Evolutionary conservation across 2,113 vertebrate genomes (phyloP).

Genomic region (cattle (Bos taurus)): DNA sequence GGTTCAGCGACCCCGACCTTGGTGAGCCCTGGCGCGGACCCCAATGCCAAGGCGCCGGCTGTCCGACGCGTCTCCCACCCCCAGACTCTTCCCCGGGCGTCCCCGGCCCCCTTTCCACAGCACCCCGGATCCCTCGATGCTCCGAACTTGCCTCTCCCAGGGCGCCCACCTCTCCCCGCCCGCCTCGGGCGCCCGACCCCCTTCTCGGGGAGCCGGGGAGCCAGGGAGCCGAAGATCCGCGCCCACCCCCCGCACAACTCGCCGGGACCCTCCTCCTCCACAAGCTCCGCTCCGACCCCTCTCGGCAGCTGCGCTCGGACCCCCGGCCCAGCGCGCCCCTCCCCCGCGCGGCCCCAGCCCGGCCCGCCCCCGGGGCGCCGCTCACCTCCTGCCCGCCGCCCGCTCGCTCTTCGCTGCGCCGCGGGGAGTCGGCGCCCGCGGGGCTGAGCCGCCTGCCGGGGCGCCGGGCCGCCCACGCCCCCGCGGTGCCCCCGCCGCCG

Average conservation of each 20-base stretch:
- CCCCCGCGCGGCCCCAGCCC: conserved; percentile 84
- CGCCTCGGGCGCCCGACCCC: conserved; percentile 20
- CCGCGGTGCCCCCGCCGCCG: conserved; percentile 25
- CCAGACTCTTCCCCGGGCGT: not conserved
- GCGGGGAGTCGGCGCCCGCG: conserved; percentile 32
- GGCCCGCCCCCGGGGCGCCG: conserved; percentile 25
- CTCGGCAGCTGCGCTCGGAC: not conserved
- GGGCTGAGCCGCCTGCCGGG: conserved; percentile 39
- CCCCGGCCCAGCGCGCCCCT: conserved; percentile 81
- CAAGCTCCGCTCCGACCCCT: conserved; percentile 61
- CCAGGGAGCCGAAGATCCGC: conserved; percentile 79
- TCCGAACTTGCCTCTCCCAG: not conserved
- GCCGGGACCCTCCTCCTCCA: conserved; percentile 79
- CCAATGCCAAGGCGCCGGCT: not conserved
- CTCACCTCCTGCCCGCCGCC: conserved; percentile 57
- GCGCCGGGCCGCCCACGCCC: conserved; percentile 40
- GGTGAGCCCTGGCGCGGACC: not conserved
- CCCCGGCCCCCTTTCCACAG: not conserved
- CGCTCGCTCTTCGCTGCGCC: conserved; percentile 22
- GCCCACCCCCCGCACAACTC: conserved; percentile 78
- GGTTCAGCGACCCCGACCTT: not conserved
- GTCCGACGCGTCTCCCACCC: not conserved
- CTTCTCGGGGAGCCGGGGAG: conserved; percentile 68
- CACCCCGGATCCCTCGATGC: not conserved
- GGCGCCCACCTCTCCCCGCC: conserved; percentile 81